Evolutionary conservation across 2,888 invertebrate species (phyloP).

Genomic region (Orthosia cruda): DNA sequence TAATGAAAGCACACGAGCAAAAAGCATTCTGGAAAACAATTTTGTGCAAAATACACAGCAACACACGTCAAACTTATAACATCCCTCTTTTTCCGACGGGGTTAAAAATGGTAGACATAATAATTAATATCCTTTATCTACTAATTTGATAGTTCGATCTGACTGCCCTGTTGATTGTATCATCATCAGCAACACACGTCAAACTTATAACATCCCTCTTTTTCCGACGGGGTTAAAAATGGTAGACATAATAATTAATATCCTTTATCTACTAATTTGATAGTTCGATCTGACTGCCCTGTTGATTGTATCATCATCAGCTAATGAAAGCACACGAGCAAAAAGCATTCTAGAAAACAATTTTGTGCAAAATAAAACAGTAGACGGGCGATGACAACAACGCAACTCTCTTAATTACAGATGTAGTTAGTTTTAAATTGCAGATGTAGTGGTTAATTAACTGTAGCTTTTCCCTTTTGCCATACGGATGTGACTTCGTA

Average conservation of each 20-base stretch:
- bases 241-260: no score
- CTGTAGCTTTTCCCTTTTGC: constrained; percentile 11
- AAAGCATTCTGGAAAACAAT: neutral
- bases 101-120: neutral
- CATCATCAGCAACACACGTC: no score
- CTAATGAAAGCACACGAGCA: neutral
- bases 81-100: no score
- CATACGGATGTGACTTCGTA: no score
- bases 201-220: no score
- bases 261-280: no score
- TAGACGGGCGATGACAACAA: neutral
- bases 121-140: no score
- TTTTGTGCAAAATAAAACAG: constrained; percentile 17
- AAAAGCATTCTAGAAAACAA: neutral
- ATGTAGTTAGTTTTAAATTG: constrained; percentile 11
- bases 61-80: no score
- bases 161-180: neutral
- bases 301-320: neutral
- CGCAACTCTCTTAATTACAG: constrained; percentile 20
- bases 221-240: no score
- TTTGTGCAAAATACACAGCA: constrained; percentile 10
- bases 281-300: neutral
- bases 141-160: neutral
- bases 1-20: neutral
- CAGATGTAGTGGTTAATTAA: constrained; percentile 18